Conservation (phyloP, 2,113 vertebrate genomes). For the Phrynosoma blainvillii region DNA sequence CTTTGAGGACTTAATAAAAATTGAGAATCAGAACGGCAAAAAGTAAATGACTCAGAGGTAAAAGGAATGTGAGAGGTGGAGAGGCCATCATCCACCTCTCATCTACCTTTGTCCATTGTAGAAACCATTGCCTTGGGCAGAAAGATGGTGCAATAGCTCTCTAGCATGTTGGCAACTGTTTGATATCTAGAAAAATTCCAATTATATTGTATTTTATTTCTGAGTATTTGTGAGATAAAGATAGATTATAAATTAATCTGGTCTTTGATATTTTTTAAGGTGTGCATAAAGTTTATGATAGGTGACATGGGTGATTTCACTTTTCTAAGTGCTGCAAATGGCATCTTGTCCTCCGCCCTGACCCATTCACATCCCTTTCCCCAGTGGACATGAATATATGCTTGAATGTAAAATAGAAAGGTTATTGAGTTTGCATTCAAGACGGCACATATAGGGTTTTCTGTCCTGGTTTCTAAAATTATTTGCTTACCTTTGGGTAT, state of each 20-base stretch:
- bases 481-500: no score
- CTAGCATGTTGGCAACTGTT: background rate
- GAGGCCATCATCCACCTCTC: no score
- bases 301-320: slow-evolving; percentile 6
- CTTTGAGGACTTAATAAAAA: no score
- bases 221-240: background rate
- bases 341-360: background rate
- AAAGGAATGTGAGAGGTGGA: no score
- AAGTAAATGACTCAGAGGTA: no score
- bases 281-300: background rate
- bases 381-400: background rate
- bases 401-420: background rate
- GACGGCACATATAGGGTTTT: no score
- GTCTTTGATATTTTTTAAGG: background rate
- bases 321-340: background rate
- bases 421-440: no score
- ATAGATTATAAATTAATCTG: background rate
- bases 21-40: no score
- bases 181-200: background rate
- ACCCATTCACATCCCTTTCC: background rate
- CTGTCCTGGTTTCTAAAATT: no score
- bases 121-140: background rate
- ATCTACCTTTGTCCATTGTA: no score
- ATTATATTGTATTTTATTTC: background rate
- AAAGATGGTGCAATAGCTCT: background rate